Conservation (phyloP, 2,113 vertebrate species). For the Zapornia atra region DNA sequence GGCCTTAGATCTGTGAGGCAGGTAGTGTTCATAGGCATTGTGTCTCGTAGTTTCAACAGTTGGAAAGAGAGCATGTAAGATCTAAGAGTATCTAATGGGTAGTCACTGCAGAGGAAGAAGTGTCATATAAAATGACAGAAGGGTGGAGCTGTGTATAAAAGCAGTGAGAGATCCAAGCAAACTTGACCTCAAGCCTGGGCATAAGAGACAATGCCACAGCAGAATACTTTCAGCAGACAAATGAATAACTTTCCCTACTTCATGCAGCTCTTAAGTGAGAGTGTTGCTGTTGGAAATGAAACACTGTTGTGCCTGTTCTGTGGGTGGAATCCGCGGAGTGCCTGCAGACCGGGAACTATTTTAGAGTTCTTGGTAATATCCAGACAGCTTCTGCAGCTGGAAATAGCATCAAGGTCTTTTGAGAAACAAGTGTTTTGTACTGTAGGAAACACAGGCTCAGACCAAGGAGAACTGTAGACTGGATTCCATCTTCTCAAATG, state of each 20-base stretch:
- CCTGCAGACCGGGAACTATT: neutral
- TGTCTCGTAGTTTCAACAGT: neutral
- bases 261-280: neutral
- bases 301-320: neutral
- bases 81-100: neutral
- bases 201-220: neutral
- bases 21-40: neutral
- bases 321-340: neutral
- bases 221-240: neutral
- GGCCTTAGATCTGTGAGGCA: neutral
- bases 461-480: neutral
- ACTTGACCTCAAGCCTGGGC: neutral
- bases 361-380: neutral
- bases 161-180: neutral
- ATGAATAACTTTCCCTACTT: neutral
- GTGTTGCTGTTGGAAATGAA: neutral
- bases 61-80: neutral
- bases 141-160: neutral
- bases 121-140: neutral
- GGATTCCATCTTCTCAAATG: neutral
- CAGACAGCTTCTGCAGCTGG: neutral
- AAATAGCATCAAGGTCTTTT: constrained; percentile 29
- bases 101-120: neutral
- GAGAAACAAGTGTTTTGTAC: neutral
- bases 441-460: neutral